Conservation (phyloP, 2,113 vertebrate species). For the Periophthalmus modestus region DNA sequence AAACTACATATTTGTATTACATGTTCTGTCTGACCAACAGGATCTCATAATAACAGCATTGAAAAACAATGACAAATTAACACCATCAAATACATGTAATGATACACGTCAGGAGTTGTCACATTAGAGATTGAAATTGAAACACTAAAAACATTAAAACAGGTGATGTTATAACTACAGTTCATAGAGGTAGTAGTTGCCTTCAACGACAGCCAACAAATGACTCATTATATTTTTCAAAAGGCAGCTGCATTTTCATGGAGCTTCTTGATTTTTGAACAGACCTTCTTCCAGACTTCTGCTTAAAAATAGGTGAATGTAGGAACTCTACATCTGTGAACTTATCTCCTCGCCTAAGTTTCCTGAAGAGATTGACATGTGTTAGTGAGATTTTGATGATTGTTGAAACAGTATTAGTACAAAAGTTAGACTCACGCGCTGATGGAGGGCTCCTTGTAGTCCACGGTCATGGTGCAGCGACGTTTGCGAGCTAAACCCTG, state of each 20-base stretch:
- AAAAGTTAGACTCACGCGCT: conserved; percentile 64
- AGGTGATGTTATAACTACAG: not conserved
- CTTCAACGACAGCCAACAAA: conserved; percentile 77
- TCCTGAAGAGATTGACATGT: conserved; percentile 72
- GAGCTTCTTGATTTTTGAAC: conserved; percentile 47
- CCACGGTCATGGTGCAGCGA: conserved; percentile 77
- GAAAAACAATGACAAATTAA: not conserved
- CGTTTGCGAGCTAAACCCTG: conserved; percentile 75
- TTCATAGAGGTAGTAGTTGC: not conserved
- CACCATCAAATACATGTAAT: not conserved
- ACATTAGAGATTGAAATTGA: conserved; percentile 5
- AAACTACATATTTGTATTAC: not conserved
- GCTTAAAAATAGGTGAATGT: conserved; percentile 86
- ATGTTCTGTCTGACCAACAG: conserved; percentile 6
- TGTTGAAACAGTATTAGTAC: not conserved
- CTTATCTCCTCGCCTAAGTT: conserved; percentile 92
- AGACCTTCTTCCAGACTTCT: conserved; percentile 46
- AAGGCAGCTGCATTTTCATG: conserved; percentile 45
- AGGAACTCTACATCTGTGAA: conserved; percentile 90
- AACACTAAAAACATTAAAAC: conserved; percentile 4
- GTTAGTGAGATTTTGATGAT: not conserved
- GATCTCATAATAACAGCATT: conserved; percentile 10
- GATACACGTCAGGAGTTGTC: not conserved
- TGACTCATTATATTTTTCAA: conserved; percentile 79
- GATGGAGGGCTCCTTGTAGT: conserved; percentile 89